Base-by-base conservation (phyloP, 1,140 invertebrate genomes). In the Saccostrea echinata region DNA sequence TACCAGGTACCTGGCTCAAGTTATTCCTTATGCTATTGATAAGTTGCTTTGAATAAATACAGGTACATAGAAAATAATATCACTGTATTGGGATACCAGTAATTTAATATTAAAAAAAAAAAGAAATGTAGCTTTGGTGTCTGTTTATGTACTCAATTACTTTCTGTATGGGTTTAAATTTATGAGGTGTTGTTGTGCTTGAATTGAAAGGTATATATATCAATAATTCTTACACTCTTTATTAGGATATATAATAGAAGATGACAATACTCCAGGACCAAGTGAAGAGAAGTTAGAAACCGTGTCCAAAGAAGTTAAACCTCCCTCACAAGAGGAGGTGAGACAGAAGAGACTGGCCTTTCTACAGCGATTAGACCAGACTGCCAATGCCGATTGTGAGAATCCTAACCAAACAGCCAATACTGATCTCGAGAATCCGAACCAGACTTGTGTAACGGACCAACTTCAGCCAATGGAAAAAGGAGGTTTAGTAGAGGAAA, bases 291-390 rank as follows among this genome's bases (percentile, higher is more conserved):
- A 18, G 30, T 35, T 81, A 27, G 43, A 27, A 21, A n/a, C 27
- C 12, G 13, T 16, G 24, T 33, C 64, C 64, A 71, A 24, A 76
- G 68, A 76, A 35, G 30, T 85, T 43, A n/a, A 52, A 83, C 68
- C 86, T 57, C 87, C 89, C 18, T 89, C 90, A 76, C 76, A 84
- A 30, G 91, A 94, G 86, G 92, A 94, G 87, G 57, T 94, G 11
- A 88, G 93, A 84, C 88, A 89, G 87, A 94, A 92, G 85, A 91
- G 93, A 71, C 89, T 93, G 12, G 91, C 91, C n/a, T 93, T 91
- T 87, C 89, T 93, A 61, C 90, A 82, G 53, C 90, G 85, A 86
- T 61, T 90, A 71, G 87, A 89, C 16, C 55, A 76, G 27, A 33
- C 64, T 80, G 18, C 51, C n/a, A 33, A 87, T 71, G 21, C 13